Conservation (phyloP, 2,113 vertebrate genomes). For the Oophaga pumilio region DNA sequence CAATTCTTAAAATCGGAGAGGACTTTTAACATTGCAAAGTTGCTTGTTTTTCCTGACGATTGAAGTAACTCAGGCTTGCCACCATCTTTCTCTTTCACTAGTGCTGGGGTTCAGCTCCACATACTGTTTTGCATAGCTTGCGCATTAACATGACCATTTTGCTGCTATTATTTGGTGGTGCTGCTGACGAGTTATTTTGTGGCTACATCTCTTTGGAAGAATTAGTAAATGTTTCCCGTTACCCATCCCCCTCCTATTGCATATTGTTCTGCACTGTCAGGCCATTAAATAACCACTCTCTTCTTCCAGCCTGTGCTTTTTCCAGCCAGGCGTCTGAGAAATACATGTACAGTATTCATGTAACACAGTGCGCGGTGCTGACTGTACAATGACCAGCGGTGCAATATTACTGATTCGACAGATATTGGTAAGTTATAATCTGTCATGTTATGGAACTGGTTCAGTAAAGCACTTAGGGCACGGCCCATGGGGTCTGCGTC, state of each 20-base stretch:
- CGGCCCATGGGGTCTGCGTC: background rate
- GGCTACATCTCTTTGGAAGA: background rate
- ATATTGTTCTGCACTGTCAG: constrained; percentile 34
- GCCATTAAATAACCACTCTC: constrained; percentile 42
- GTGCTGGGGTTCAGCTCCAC: too few relatives aligned
- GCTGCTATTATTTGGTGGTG: background rate
- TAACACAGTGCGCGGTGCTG: background rate
- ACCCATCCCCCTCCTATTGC: constrained; percentile 30
- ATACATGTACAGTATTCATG: constrained; percentile 6
- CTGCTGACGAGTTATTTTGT: constrained; percentile 48
- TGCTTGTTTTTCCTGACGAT: too few relatives aligned
- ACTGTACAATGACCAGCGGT: background rate
- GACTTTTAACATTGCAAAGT: too few relatives aligned
- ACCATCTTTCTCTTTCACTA: too few relatives aligned
- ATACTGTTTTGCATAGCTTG: background rate
- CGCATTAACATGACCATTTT: background rate
- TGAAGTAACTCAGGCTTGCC: too few relatives aligned
- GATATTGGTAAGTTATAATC: background rate
- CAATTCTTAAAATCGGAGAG: too few relatives aligned
- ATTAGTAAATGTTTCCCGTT: constrained; percentile 33
- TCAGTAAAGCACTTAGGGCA: constrained; percentile 30
- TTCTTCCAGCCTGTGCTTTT: constrained; percentile 15
- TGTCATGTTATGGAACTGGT: constrained; percentile 8
- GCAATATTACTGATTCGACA: background rate
- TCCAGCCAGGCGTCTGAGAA: constrained; percentile 5